Conservation (phyloP, 2,113 vertebrate genomes). For the Labrus mixtus region DNA sequence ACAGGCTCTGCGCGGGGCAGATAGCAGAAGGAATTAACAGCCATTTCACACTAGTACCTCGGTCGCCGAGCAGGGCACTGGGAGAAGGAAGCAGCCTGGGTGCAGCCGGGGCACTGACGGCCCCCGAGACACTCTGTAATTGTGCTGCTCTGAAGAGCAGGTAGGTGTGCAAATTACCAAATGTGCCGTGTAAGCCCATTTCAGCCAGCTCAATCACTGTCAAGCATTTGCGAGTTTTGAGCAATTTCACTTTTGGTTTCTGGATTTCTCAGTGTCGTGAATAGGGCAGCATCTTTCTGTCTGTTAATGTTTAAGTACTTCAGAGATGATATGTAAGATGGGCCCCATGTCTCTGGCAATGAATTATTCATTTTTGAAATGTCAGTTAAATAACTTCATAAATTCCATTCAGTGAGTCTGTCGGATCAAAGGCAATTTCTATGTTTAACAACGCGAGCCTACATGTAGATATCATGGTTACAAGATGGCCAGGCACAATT, state of each 20-base stretch:
- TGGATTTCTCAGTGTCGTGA: slow-evolving; percentile 59
- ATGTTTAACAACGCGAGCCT: not conserved
- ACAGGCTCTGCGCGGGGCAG: slow-evolving; percentile 81
- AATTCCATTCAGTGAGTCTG: not conserved
- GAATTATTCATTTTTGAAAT: slow-evolving; percentile 6
- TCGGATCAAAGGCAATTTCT: not conserved
- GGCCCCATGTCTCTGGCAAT: not conserved
- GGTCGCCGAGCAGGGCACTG: slow-evolving; percentile 69
- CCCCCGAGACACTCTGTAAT: slow-evolving; percentile 80
- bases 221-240: slow-evolving; percentile 76
- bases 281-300: slow-evolving; percentile 36
- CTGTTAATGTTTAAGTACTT: slow-evolving; percentile 29
- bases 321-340: slow-evolving; percentile 18
- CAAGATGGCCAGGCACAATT: not conserved
- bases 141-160: slow-evolving; percentile 84
- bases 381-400: slow-evolving; percentile 11
- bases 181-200: slow-evolving; percentile 84
- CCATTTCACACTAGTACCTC: slow-evolving; percentile 82
- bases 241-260: slow-evolving; percentile 69
- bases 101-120: slow-evolving; percentile 62
- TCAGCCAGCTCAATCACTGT: slow-evolving; percentile 79
- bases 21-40: slow-evolving; percentile 85
- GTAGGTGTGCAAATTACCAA: slow-evolving; percentile 87
- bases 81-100: slow-evolving; percentile 68
- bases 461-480: not conserved